These are phyloP conservation scores for Hanleya hanleyi DNA, from an alignment of 2,888 invertebrate genomes.

Conservation along the genomic window DNA sequence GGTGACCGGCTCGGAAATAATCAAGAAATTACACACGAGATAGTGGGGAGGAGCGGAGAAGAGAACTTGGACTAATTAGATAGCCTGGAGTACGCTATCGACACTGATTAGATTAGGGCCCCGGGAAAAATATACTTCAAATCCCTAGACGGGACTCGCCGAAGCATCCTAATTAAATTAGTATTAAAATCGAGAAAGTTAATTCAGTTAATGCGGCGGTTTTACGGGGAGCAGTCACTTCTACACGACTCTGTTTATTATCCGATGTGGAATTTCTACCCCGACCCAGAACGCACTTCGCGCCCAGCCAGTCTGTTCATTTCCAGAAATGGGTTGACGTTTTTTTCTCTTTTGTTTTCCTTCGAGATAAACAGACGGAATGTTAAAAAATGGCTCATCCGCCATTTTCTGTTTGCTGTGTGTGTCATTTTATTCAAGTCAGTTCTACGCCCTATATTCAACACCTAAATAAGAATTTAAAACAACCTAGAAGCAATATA, in stretches of 20 bases:
- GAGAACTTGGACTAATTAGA: conserved; percentile 4
- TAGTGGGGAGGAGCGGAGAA: not conserved
- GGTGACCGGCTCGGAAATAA: not conserved
- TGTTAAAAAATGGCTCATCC: no score
- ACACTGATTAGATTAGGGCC: not conserved
- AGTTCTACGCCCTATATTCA: no score
- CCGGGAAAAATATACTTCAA: not conserved
- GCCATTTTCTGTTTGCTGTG: no score
- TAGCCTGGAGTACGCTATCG: not conserved
- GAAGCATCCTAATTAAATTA: not conserved
- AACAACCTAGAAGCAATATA: no score
- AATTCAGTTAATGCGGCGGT: not conserved
- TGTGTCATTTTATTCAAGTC: no score
- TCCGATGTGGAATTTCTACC: no score
- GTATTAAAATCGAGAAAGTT: conserved; percentile 1
- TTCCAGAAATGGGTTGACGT: no score
- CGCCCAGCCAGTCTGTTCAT: no score
- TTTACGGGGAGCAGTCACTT: not conserved
- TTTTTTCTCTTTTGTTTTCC: no score
- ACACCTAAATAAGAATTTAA: no score
- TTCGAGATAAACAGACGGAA: no score
- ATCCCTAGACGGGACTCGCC: not conserved
- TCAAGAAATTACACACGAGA: not conserved
- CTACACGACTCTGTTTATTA: not conserved
- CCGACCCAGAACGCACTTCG: no score